phyloP scores from a whole-genome alignment of 2,888 invertebrate genomes.

The Balanococcus diminutus region DNA sequence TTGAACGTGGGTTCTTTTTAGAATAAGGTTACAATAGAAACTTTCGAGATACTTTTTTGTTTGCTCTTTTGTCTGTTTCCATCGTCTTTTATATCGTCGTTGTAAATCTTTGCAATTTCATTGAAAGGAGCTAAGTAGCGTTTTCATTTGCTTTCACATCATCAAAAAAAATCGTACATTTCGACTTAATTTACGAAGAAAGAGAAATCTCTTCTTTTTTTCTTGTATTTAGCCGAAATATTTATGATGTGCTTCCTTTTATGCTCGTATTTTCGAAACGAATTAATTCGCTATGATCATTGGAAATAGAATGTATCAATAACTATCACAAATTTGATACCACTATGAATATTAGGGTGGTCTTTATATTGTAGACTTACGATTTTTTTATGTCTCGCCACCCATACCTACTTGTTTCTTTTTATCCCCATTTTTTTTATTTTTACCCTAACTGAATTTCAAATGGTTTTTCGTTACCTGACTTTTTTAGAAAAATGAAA shows the following conservation, averaged over 20 bases:
- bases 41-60: slow-evolving; percentile 5
- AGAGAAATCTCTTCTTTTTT: neutral
- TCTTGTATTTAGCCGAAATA: neutral
- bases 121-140: slow-evolving; percentile 5
- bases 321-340: no score
- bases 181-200: neutral
- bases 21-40: neutral
- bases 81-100: neutral
- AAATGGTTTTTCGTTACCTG: no score
- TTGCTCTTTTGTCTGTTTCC: neutral
- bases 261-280: neutral
- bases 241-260: neutral
- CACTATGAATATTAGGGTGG: no score
- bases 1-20: slow-evolving; percentile 1
- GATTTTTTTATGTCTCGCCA: no score
- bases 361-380: no score
- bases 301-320: no score
- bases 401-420: no score
- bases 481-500: no score
- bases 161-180: neutral
- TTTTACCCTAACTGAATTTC: no score
- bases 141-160: slow-evolving; percentile 11
- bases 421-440: no score
- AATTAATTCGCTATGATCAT: neutral
- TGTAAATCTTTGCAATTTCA: neutral